Evolutionary conservation across 2,888 invertebrate genomes (phyloP), one percentile per base, ranked within the genome.

Genomic region (Strigamia transsilvanica): DNA sequence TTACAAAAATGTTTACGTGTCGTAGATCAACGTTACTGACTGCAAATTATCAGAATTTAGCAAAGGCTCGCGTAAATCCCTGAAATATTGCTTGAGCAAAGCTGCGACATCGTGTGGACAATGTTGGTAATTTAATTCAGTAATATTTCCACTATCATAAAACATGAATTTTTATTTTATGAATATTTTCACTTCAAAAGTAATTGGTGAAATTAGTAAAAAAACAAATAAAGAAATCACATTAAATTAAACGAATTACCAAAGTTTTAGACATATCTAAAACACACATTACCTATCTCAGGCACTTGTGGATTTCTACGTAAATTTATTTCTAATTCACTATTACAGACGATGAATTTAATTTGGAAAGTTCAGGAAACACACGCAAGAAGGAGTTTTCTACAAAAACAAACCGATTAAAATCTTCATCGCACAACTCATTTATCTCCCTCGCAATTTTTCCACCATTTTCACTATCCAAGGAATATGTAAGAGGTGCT

Each of bases 101-200:
- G 96, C 94, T 10, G 96, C 97, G 82, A 97, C 95, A 87, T 98
- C 97, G 88, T 98, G 97, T 0, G 97, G 96, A 88, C 95, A 94
- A 85, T 93, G 93, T 78, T 94, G 94, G 12, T 93, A 91, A 84
- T 93, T 93, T 85, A 97, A 90, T 86, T 93, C 92, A 38, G 87
- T 85, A 42, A 86, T 86, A 85, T 92, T 91, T 21, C 94, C 95
- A 84, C 92, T 92, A 89, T 97, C 96, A n/a, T n/a, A n/a, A n/a
- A n/a, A n/a, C n/a, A n/a, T n/a, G n/a, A n/a, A n/a, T n/a, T n/a
- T n/a, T n/a, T n/a, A n/a, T n/a, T n/a, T n/a, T n/a, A 6, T n/a
- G 10, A 42, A 42, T 41, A 27, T 78, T 41, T n/a, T n/a, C n/a
- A n/a, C n/a, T n/a, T n/a, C n/a, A n/a, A n/a, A n/a, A n/a, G n/a